Evolutionary conservation across 2,797 vertebrate genomes (phyloP), one percentile per base, ranked within the genome.

Genomic region (Phataginus tetradactyla): DNA sequence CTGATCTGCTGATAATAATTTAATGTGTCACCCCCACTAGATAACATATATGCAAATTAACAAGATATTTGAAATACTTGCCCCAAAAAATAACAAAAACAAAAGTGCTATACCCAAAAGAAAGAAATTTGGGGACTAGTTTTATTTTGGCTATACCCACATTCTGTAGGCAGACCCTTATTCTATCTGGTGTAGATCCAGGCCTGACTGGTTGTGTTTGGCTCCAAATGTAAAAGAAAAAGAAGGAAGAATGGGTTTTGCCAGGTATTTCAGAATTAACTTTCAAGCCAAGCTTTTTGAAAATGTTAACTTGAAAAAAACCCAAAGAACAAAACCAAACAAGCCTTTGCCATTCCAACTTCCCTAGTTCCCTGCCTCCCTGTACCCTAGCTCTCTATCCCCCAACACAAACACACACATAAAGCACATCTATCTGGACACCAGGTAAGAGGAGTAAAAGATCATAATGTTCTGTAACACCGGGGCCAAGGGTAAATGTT

Each of bases 391-490:
- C 37, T n/a, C 59, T 96, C 53, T 45, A 75, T 4, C 39, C 51
- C 20, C 10, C 25, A 45, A 90, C 51, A 95, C 37, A 97, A 71
- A 90, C 27, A 86, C 55, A 93, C 53, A 95, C 25, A 39, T 27
- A 92, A 91, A 94, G 29, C 57, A 88, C 91, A 86, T 90, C 85
- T 90, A 78, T 95, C 78, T 59, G 25, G 81, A 89, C 17, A 95
- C 63, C 63, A 94, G 59, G 27, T 90, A 96, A 90, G 20, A 77
- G 88, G 32, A 9, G 1, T 84, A 90, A 94, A 95, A 94, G 77
- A 92, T 87, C 85, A 92, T 94, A 91, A 93, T 91, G 34, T 71
- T 93, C 66, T 85, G 55, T 93, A 80, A 93, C 86, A 61, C 64
- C 81, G 68, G 57, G 53, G 42, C 61, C 27, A 55, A 87, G 32